These are phyloP conservation scores for Arctopsyche grandis DNA, from an alignment of 1,140 invertebrate species.

Conservation along the genomic window DNA sequence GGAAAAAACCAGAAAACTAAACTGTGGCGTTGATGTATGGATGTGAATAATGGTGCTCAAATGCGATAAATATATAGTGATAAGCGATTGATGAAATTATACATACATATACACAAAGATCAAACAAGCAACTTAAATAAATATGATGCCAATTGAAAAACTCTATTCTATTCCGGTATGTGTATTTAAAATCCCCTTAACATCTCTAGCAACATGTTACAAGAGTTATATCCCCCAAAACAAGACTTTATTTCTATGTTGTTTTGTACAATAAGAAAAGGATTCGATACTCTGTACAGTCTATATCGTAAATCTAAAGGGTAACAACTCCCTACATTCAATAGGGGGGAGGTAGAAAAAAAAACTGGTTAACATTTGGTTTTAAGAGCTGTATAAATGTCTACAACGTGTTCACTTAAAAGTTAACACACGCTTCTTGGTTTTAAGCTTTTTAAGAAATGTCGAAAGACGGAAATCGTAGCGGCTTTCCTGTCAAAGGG, in stretches of 20 bases:
- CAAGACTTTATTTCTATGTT: background rate
- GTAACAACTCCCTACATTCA: slow-evolving; percentile 8
- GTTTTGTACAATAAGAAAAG: slow-evolving; percentile 5
- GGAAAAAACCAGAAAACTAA: no score
- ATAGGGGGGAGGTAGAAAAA: background rate
- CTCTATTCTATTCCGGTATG: no score
- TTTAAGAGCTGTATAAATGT: background rate
- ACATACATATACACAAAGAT: no score
- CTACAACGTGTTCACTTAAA: background rate
- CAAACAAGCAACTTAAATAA: no score
- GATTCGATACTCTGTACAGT: slow-evolving; percentile 10
- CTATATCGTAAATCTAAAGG: slow-evolving; percentile 25
- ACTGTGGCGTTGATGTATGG: no score
- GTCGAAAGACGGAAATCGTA: no score
- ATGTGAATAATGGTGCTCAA: no score
- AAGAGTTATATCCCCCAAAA: background rate
- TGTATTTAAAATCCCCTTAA: background rate
- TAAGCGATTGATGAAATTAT: no score
- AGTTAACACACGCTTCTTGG: background rate
- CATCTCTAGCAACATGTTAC: slow-evolving; percentile 6
- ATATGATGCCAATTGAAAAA: no score
- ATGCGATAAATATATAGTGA: no score
- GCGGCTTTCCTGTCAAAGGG: no score
- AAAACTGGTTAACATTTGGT: slow-evolving; percentile 9
- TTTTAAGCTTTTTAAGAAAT: no score